Base-by-base conservation (phyloP, 2,797 vertebrate genomes). In the Diplodus sargus region DNA sequence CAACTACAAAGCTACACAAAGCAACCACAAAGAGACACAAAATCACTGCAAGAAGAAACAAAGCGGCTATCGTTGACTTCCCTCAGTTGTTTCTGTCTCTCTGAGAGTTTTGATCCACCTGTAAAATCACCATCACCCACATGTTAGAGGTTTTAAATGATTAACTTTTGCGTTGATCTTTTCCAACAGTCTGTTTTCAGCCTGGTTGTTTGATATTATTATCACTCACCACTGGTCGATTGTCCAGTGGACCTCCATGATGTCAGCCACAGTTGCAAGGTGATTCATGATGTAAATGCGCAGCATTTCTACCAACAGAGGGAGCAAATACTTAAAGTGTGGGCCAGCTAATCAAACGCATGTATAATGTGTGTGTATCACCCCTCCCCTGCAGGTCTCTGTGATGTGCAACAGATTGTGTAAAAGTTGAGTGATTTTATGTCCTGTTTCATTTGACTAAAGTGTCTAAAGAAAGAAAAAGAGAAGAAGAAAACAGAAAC, bases 391-490 rank as follows among this genome's bases (percentile, higher is more conserved):
- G 72, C 91, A 83, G 86, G 87, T 85, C 65, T 84, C 75, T 83
- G 76, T 92, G 73, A 76, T 84, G 5, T 49, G 59, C 69, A 72
- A 76, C 53, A 45, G 28, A 22, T 39, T 39, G 9, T 43, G 42
- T 88, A 91, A 84, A 82, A 67, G 85, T 87, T 62, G 75, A 86
- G 81, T 91, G 82, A 74, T 86, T 88, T 73, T 67, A 89, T 76
- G 89, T 89, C 75, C 80, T n/a, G 68, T 84, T 76, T 63, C 73
- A 66, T 90, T 77, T 86, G 78, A 76, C 48, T 73, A 79, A 82
- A 81, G 60, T 81, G 79, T 87, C 82, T 73, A 42, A 51, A 62
- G 25, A 74, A 8, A 76, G 58, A 78, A 79, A 79, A 57, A 68
- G 59, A 81, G 39, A 74, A 74, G 45, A 74, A 47, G 63, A 79